These are phyloP conservation scores for Orussus abietinus DNA, from an alignment of 1,140 invertebrate genomes.

Conservation along the genomic window DNA sequence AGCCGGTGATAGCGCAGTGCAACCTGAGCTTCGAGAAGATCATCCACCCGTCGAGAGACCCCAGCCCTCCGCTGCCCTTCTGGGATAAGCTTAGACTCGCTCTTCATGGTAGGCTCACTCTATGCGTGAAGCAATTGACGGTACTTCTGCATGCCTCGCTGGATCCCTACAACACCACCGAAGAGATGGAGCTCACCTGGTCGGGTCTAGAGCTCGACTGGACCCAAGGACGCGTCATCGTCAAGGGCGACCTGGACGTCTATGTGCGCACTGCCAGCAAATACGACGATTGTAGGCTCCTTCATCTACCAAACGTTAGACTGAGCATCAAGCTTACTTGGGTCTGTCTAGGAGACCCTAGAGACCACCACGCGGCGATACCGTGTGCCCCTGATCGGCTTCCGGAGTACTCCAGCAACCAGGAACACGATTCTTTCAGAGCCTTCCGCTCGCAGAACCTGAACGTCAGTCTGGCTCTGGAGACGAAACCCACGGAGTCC, in stretches of 20 bases:
- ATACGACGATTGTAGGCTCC: conserved; percentile 92
- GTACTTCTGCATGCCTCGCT: conserved; percentile 89
- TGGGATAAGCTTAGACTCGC: conserved; percentile 96
- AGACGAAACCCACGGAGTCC: conserved; percentile 70
- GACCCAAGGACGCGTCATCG: conserved; percentile 76
- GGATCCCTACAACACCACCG: conserved; percentile 97
- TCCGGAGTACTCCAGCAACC: conserved; percentile 95
- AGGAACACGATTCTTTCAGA: conserved; percentile 81
- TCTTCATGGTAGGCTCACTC: conserved; percentile 87
- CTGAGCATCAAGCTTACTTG: conserved; percentile 84
- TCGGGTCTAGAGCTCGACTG: conserved; percentile 87
- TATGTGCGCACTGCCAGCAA: conserved; percentile 95
- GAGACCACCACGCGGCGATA: conserved; percentile 94
- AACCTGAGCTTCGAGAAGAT: conserved; percentile 88
- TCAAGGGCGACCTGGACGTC: conserved; percentile 62
- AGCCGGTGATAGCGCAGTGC: conserved; percentile 93
- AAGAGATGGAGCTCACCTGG: conserved; percentile 98
- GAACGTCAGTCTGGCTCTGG: conserved; percentile 82
- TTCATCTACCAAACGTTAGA: conserved; percentile 87
- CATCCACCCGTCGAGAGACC: conserved; percentile 82
- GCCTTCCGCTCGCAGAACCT: conserved; percentile 94
- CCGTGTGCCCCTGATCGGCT: conserved; percentile 95
- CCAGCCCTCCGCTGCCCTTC: conserved; percentile 88
- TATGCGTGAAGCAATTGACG: conserved; percentile 81
- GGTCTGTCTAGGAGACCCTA: conserved; percentile 87